Base-by-base conservation (phyloP, 1,140 invertebrate genomes). In the Dendrolimus kikuchii region DNA sequence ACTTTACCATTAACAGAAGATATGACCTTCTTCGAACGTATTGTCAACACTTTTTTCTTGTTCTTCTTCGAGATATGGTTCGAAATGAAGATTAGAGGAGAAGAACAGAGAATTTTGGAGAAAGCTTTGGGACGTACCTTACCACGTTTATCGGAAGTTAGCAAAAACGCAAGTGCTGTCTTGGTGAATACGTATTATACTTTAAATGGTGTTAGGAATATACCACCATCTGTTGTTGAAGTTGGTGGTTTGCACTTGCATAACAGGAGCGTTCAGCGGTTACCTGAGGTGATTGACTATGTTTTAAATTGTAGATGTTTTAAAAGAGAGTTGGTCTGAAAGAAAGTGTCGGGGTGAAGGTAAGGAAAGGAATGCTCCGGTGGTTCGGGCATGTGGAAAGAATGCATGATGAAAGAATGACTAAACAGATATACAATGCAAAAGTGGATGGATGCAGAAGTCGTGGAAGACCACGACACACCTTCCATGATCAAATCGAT, bases 21-120 rank as follows among this genome's bases (percentile, higher is more conserved):
- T 10, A 74, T 71, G 66, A 59, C 46, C 1, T 89, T 91, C 39
- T 62, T 87, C 50, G 87, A 80, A 6, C 80, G 82, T 40, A 68
- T 86, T 0, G 84, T 88, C 48, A 77, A 85, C 46, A 88, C 91
- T 91, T 40, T 87, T 89, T 3, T 92, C 90, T 43, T 60, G 5
- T 53, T 51, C 8, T 68, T 63, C 40, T 71, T 68, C 46, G 51
- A 57, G 5, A 49, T 51, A 5, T 74, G 71, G 68, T 70, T 55
- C 44, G 57, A 60, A 23, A 37, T 62, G 6, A 43, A 50, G 7
- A 66, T 65, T 23, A 56, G 62, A 23, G 46, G 60, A 46, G 56
- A 62, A 40, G 68, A 74, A 40, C 71, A 71, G 45, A 51, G n/a
- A n/a, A 39, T 74, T 23, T 38, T 74, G 40, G 68, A 74, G 40